phyloP scores from a whole-genome alignment of 2,888 invertebrate species.

The Leucophenga maculata region DNA sequence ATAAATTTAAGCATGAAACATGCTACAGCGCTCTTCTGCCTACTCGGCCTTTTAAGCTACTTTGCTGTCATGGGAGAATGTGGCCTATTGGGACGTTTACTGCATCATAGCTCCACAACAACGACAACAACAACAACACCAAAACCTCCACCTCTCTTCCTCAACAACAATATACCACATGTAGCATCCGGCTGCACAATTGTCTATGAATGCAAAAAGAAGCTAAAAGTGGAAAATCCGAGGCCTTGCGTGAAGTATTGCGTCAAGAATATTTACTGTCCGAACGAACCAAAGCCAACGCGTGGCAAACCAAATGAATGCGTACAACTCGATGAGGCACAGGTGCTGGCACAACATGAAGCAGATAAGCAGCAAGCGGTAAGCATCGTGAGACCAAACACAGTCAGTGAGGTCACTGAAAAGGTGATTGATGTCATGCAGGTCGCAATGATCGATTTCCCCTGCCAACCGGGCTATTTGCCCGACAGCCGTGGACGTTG shows the following conservation, averaged over 20 bases:
- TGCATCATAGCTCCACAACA: conserved; percentile 34
- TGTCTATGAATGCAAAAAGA: conserved; percentile 54
- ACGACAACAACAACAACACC: conserved; percentile 39
- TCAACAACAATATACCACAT: conserved; percentile 54
- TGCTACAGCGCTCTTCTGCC: conserved; percentile 27
- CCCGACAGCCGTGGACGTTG: conserved; percentile 68
- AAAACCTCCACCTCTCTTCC: conserved; percentile 38
- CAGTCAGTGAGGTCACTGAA: no score
- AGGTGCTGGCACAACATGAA: conserved; percentile 44
- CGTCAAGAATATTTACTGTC: conserved; percentile 55
- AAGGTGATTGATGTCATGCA: conserved; percentile 42
- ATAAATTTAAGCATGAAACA: conserved; percentile 44
- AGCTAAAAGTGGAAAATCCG: conserved; percentile 50
- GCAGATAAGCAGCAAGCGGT: not conserved
- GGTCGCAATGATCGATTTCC: conserved; percentile 70
- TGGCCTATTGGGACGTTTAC: conserved; percentile 33
- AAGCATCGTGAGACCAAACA: no score
- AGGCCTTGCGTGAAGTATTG: conserved; percentile 65
- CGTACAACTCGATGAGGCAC: conserved; percentile 56
- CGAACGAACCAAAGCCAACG: conserved; percentile 38
- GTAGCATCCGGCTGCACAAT: conserved; percentile 51
- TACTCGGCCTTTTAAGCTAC: conserved; percentile 26
- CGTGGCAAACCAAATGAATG: conserved; percentile 55
- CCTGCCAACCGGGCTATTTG: conserved; percentile 68
- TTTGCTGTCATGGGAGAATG: conserved; percentile 26